Evolutionary conservation across 23 tunicate genomes (phyloP).

Genomic region (Oikopleura albicans): DNA sequence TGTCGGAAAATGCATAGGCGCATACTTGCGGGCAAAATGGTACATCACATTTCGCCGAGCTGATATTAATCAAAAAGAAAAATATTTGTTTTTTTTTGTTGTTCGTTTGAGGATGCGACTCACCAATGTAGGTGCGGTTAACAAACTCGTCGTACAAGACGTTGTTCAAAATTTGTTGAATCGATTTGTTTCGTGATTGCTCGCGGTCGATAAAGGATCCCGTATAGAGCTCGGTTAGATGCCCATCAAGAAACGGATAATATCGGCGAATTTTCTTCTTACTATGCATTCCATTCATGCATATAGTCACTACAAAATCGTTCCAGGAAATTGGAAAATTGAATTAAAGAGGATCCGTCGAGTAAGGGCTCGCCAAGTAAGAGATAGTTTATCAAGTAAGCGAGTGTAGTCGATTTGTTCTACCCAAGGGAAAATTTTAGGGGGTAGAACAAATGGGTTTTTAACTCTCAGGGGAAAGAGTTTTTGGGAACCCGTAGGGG

Average conservation of each 20-base stretch:
- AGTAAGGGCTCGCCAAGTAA: neutral
- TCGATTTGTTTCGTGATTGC: neutral
- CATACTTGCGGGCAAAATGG: too few relatives aligned
- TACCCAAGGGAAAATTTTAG: neutral
- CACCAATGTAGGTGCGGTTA: neutral
- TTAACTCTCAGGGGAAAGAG: too few relatives aligned
- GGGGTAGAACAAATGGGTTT: too few relatives aligned
- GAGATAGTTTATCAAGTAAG: too few relatives aligned
- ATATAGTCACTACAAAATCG: conserved; percentile 1
- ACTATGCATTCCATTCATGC: conserved; percentile 14
- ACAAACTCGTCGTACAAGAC: neutral
- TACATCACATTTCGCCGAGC: too few relatives aligned
- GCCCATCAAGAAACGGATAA: neutral
- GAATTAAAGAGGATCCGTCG: neutral
- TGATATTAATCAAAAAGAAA: too few relatives aligned
- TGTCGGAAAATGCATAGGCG: too few relatives aligned
- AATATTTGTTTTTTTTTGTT: too few relatives aligned
- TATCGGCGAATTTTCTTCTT: neutral
- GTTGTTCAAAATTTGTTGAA: neutral
- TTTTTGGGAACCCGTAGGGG: too few relatives aligned
- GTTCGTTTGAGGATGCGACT: too few relatives aligned
- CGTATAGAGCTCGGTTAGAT: conserved; percentile 10
- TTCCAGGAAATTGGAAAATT: too few relatives aligned
- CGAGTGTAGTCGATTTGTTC: too few relatives aligned
- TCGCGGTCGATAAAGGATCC: neutral